Evolutionary conservation across 2,113 vertebrate species (phyloP).

Genomic region (Ahaetulla prasina): DNA sequence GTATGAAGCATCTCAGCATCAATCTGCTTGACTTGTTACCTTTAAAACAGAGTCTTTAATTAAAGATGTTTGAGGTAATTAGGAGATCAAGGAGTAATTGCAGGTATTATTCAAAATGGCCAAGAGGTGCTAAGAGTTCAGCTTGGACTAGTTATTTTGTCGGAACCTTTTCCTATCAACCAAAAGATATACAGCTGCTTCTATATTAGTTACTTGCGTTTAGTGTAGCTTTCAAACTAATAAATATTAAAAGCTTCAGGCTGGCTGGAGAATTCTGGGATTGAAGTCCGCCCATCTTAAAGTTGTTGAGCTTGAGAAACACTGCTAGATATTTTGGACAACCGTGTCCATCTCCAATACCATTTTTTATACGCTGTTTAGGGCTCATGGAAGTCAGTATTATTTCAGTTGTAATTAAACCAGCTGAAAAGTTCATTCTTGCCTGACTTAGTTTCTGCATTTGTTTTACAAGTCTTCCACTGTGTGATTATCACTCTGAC

Average conservation of each 20-base stretch:
- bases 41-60: constrained; percentile 2
- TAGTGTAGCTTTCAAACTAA: background rate
- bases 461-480: constrained; percentile 49
- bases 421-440: constrained; percentile 7
- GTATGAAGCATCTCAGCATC: constrained; percentile 13
- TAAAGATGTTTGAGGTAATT: constrained; percentile 19
- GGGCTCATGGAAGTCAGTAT: background rate
- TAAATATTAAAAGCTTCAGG: background rate
- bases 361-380: background rate
- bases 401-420: background rate
- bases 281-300: background rate
- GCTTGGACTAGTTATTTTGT: background rate
- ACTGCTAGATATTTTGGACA: background rate
- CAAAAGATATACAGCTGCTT: background rate
- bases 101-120: background rate
- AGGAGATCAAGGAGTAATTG: background rate
- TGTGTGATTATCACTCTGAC: constrained; percentile 57
- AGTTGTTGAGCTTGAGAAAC: background rate
- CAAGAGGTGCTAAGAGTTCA: background rate
- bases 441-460: constrained; percentile 30
- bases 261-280: background rate
- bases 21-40: background rate
- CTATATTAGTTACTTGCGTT: background rate
- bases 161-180: background rate
- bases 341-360: background rate